Evolutionary conservation across 2,113 vertebrate species (phyloP).

Genomic region (Mustela nigripes): DNA sequence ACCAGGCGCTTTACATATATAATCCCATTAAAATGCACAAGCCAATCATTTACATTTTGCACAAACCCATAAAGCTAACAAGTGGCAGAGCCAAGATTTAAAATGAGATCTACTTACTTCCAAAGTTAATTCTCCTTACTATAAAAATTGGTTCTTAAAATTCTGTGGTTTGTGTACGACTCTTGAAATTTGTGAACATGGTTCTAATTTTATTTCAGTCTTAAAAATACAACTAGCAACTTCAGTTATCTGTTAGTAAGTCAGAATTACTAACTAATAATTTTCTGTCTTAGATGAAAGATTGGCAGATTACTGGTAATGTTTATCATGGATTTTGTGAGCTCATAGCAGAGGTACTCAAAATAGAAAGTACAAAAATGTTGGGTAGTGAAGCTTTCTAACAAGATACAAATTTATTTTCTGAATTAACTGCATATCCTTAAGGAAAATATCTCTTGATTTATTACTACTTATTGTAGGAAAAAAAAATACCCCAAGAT

Average conservation of each 20-base stretch:
- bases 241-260: neutral
- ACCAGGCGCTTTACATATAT: neutral
- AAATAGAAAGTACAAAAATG: neutral
- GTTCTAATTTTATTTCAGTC: neutral
- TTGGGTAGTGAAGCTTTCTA: neutral
- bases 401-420: neutral
- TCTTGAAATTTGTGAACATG: neutral
- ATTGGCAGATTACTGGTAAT: neutral
- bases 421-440: neutral
- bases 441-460: slow-evolving; percentile 4
- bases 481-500: neutral
- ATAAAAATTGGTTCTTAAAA: neutral
- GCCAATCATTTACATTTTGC: neutral
- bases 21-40: neutral
- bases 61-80: neutral
- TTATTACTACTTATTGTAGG: neutral
- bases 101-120: neutral
- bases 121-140: neutral
- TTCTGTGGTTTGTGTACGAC: neutral
- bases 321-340: neutral
- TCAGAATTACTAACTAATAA: neutral
- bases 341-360: neutral
- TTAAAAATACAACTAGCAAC: slow-evolving; percentile 17
- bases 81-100: neutral
- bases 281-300: neutral